Evolutionary conservation across 2,888 invertebrate genomes (phyloP).

Genomic region (Lasioglossum morio): DNA sequence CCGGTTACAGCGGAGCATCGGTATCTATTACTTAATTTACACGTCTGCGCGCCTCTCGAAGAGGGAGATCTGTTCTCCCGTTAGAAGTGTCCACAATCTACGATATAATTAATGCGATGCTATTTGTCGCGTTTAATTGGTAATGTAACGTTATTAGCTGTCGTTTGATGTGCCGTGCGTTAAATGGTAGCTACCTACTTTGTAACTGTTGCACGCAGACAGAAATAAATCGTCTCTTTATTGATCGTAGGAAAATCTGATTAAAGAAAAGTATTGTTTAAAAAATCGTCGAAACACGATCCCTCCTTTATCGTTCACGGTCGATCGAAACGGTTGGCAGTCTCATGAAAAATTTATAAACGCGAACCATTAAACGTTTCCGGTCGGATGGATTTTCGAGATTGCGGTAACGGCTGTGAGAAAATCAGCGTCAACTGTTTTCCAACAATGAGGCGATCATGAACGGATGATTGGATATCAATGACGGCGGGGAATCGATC

Average conservation of each 20-base stretch:
- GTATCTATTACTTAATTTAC: conserved; percentile 49
- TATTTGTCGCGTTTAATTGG: conserved; percentile 12
- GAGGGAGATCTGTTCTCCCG: background rate
- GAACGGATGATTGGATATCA: conserved; percentile 83
- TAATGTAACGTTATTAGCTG: background rate
- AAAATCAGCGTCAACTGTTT: conserved; percentile 75
- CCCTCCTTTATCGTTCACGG: too few species aligned
- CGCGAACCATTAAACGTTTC: conserved; percentile 77
- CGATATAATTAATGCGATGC: conserved; percentile 28
- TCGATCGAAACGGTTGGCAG: background rate
- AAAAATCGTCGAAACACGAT: background rate
- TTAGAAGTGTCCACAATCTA: conserved; percentile 22
- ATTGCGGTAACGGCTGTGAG: conserved; percentile 78
- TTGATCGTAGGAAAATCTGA: background rate
- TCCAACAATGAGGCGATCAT: conserved; percentile 76
- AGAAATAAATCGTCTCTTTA: background rate
- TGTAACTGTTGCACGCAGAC: background rate
- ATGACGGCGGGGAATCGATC: conserved; percentile 78
- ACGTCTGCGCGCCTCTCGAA: conserved; percentile 9
- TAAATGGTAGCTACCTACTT: background rate
- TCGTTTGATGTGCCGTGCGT: background rate
- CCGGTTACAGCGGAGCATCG: conserved; percentile 11
- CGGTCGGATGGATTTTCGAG: conserved; percentile 77
- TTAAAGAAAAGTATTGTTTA: background rate
- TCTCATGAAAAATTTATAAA: conserved; percentile 77